Evolutionary conservation across 2,113 vertebrate species (phyloP), one percentile per base, ranked within the genome.

Genomic region (Oreocharis arfaki): DNA sequence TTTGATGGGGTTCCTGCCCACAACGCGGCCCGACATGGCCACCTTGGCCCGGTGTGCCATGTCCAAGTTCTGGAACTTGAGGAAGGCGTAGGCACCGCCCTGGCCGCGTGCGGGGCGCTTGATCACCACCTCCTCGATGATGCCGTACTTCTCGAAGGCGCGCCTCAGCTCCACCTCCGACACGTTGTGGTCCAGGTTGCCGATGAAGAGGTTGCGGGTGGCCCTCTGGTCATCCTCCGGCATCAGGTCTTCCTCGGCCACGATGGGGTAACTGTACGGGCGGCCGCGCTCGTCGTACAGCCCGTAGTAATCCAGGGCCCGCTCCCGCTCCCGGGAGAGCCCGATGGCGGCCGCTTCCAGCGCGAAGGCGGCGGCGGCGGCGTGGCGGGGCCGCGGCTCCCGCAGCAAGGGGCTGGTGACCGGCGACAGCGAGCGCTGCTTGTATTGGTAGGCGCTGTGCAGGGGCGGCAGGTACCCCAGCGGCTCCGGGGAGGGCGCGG

Each of bases 51-150:
- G 91, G 93, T 99, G 99, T 1, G 99, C 99, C 99, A 99, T 99
- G 98, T 99, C 99, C 65, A 99, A 95, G 96, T 99, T 99, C 96
- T 99, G 99, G 91, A 99, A 99, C 97, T 99, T 99, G 16, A 99
- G 98, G 30, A 99, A 99, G 16, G 99, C 99, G 1, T 99, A 99
- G 3, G 99, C 99, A 0, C 99, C 99, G 0, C 99, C 99, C 50
- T 99, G 99, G 11, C 99, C 99, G 0, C 99, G 98, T 0, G 99
- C 98, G 0, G 99, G 99, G 3, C 99, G 98, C 70, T 99, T 99
- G 86, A 99, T 99, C 39, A 99, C 99, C 39, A 99, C 99, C 35
- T 99, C 99, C 96, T 99, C 99, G 1, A 99, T 99, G 88, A 99
- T 97, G 76, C 99, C 99, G 0, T 99, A 99, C 90, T 99, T 99